These are phyloP conservation scores for Chelonus insularis DNA, from an alignment of 1,140 invertebrate species.

Conservation along the genomic window DNA sequence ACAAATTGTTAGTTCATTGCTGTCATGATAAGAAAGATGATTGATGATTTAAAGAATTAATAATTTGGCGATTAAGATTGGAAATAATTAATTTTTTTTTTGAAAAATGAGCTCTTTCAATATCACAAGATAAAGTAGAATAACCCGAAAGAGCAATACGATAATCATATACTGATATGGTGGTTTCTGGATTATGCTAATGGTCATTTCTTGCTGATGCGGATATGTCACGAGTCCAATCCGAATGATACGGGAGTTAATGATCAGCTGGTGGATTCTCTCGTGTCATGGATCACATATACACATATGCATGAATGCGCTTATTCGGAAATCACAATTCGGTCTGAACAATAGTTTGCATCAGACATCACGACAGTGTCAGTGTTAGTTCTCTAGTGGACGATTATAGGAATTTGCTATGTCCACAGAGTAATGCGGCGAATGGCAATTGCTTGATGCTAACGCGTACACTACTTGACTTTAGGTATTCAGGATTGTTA, in stretches of 20 bases:
- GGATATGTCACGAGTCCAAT: no score
- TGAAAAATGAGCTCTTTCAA: no score
- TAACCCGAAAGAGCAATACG: no score
- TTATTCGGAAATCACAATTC: constrained; percentile 17
- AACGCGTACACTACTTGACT: neutral
- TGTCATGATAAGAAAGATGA: no score
- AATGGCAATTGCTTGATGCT: constrained; percentile 9
- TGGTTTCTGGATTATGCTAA: no score
- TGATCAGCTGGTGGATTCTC: constrained; percentile 1
- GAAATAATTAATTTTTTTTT: no score
- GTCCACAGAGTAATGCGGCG: constrained; percentile 27
- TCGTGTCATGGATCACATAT: constrained; percentile 5
- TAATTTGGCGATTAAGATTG: no score
- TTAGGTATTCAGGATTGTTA: neutral
- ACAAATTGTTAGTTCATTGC: no score
- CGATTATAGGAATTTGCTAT: constrained; percentile 25
- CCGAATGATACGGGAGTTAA: neutral
- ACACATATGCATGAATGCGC: constrained; percentile 16
- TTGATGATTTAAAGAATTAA: no score
- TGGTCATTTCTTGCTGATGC: no score
- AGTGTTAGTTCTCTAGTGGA: constrained; percentile 1
- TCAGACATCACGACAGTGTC: neutral
- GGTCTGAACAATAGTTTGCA: constrained; percentile 3
- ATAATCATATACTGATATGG: no score
- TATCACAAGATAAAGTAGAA: no score